Evolutionary conservation across 1,140 invertebrate species (phyloP).

Genomic region (Centruroides sculpturatus): DNA sequence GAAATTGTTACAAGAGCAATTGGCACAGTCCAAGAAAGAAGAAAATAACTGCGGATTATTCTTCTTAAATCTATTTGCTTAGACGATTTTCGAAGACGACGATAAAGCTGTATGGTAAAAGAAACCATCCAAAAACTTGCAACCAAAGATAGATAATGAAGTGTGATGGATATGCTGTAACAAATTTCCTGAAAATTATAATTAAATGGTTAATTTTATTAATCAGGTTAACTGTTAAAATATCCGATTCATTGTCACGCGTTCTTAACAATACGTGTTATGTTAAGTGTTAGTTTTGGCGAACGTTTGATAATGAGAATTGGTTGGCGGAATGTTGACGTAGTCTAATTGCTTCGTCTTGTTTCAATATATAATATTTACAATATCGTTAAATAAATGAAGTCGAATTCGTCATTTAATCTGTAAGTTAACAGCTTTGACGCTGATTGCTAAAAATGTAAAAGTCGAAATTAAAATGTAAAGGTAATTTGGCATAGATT

Average conservation of each 20-base stretch:
- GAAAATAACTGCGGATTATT: conserved; percentile 12
- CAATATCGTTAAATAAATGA: no score
- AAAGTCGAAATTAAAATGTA: no score
- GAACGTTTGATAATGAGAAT: conserved; percentile 5
- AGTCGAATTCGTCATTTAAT: not conserved
- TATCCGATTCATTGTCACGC: no score
- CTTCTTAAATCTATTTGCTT: conserved; percentile 16
- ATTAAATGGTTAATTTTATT: no score
- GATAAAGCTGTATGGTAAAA: conserved; percentile 31
- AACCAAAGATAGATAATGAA: conserved; percentile 50
- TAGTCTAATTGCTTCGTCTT: not conserved
- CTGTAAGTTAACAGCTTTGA: not conserved
- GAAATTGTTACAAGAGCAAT: conserved; percentile 30
- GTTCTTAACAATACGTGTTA: no score
- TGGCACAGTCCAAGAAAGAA: conserved; percentile 15
- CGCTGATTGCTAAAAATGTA: not conserved
- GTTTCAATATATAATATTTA: not conserved
- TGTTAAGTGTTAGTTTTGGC: no score
- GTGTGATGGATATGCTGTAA: conserved; percentile 42
- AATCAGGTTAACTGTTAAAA: no score
- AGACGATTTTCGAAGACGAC: conserved; percentile 23
- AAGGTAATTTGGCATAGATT: no score
- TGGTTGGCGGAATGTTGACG: not conserved
- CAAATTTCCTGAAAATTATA: conserved; percentile 36
- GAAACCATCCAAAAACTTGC: conserved; percentile 48